These are phyloP conservation scores for Procambarus clarkii DNA, from an alignment of 1,140 invertebrate genomes.

Conservation along the genomic window DNA sequence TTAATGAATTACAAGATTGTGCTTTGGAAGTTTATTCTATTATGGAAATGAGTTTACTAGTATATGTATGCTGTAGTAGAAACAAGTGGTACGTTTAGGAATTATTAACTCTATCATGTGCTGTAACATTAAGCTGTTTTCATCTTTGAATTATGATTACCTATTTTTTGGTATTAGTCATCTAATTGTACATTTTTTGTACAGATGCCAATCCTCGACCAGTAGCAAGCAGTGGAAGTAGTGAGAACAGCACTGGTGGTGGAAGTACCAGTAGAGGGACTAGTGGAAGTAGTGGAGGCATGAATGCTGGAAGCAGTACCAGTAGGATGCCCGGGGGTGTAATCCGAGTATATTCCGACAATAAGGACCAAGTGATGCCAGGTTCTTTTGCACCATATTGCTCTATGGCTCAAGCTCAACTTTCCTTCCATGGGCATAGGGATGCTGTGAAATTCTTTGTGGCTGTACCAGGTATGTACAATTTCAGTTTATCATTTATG, in stretches of 20 bases:
- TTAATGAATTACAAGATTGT: no score
- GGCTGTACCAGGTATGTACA: slow-evolving; percentile 86
- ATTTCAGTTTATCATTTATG: background rate
- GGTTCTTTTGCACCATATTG: slow-evolving; percentile 93
- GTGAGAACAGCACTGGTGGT: background rate
- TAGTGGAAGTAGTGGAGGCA: slow-evolving; percentile 12
- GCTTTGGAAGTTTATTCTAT: no score
- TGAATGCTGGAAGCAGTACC: background rate
- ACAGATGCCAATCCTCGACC: slow-evolving; percentile 46
- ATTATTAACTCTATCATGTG: no score
- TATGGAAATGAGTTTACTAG: no score
- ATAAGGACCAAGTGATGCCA: slow-evolving; percentile 77
- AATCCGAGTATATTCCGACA: slow-evolving; percentile 79
- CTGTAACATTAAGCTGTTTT: no score
- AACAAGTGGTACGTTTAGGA: no score
- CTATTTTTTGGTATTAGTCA: background rate
- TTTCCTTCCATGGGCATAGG: slow-evolving; percentile 98
- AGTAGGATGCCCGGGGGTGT: slow-evolving; percentile 78
- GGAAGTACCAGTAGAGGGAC: background rate
- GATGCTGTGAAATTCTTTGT: slow-evolving; percentile 99
- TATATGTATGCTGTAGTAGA: no score
- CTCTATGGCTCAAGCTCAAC: slow-evolving; percentile 97
- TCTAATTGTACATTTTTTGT: background rate
- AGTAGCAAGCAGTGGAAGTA: slow-evolving; percentile 63
- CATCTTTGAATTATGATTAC: background rate